Evolutionary conservation across 1,140 invertebrate species (phyloP).

Genomic region (Platorchestia sp.): DNA sequence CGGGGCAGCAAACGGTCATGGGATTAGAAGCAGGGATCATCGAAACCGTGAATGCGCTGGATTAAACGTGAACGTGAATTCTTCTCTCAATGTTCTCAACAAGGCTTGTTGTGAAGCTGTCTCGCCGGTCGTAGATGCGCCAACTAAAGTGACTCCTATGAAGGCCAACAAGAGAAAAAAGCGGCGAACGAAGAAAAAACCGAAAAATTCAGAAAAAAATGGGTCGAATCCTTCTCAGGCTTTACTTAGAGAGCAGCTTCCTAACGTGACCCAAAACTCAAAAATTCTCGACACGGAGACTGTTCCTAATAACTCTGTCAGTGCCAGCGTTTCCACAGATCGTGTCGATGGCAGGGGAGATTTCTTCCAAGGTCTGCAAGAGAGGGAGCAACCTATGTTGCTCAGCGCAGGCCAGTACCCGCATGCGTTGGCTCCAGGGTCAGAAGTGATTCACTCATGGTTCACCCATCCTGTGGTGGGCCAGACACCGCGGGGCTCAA

Average conservation of each 20-base stretch:
- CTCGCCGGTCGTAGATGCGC: neutral
- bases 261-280: neutral
- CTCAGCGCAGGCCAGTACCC: neutral
- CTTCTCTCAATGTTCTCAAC: neutral
- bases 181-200: slow-evolving; percentile 35
- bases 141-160: slow-evolving; percentile 21
- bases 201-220: neutral
- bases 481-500: neutral
- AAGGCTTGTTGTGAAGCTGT: neutral
- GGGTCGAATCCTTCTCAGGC: neutral
- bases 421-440: neutral
- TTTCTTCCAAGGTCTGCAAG: neutral
- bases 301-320: neutral
- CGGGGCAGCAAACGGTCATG: neutral
- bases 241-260: neutral
- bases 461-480: neutral
- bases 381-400: neutral
- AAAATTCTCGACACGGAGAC: neutral
- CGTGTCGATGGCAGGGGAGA: neutral
- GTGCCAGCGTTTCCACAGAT: neutral
- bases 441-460: neutral
- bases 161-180: slow-evolving; percentile 41
- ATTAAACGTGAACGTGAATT: neutral
- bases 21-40: neutral
- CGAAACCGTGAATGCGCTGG: neutral